Percentiles rank a stretch among this genome's conserved stretches.
These are phyloP conservation scores for Ormyrus thymus DNA, from an alignment of 2,888 invertebrate genomes.

Conservation along the genomic window DNA sequence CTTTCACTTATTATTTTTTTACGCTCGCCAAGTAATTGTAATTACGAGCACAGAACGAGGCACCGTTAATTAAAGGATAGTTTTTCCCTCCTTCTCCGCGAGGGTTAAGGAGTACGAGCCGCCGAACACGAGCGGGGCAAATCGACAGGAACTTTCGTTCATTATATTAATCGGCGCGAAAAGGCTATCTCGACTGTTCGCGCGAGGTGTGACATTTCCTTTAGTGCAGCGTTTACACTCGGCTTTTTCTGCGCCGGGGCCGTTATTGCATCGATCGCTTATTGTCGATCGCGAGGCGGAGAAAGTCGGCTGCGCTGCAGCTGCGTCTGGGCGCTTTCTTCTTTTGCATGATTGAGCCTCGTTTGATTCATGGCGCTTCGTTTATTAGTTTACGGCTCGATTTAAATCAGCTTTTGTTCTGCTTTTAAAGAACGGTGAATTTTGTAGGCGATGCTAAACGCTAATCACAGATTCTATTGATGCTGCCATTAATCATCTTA, in stretches of 20 bases:
- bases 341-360: not conserved
- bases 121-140: not conserved
- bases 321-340: not conserved
- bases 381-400: no score
- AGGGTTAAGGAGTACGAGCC: not conserved
- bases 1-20: constrained; percentile 44
- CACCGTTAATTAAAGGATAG: constrained; percentile 42
- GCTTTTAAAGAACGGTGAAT: no score
- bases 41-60: constrained; percentile 18
- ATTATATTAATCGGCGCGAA: constrained; percentile 20
- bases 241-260: not conserved
- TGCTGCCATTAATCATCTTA: no score
- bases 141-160: constrained; percentile 21
- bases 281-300: not conserved
- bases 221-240: not conserved
- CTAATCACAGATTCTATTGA: no score
- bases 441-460: no score
- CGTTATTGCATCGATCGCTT: not conserved
- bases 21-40: constrained; percentile 10
- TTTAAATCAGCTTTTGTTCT: no score
- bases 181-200: not conserved
- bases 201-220: constrained; percentile 2
- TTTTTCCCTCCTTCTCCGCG: not conserved
- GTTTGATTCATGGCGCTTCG: no score
- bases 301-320: not conserved